Conservation (phyloP, 2,113 vertebrate genomes). For the Oreamnos americanus region DNA sequence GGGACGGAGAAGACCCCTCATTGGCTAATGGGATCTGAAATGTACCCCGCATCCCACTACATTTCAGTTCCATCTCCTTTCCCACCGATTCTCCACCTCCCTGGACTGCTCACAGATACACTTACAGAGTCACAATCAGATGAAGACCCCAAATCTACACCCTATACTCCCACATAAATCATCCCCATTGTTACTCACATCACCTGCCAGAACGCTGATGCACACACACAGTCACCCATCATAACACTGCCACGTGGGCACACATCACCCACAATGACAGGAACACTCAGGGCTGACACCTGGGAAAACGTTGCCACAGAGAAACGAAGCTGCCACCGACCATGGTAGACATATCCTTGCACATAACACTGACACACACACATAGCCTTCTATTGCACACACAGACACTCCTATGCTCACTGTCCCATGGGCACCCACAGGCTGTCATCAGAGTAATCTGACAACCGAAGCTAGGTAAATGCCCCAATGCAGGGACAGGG, state of each 20-base stretch:
- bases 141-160: background rate
- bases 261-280: background rate
- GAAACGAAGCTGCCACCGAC: background rate
- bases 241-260: background rate
- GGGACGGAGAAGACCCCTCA: conserved; percentile 23
- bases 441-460: background rate
- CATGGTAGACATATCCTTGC: background rate
- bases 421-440: background rate
- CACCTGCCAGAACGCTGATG: background rate
- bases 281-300: background rate
- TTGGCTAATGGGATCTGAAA: background rate
- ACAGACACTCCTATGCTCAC: background rate
- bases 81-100: background rate
- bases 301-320: background rate
- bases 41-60: background rate
- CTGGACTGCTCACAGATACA: background rate
- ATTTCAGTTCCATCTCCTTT: background rate
- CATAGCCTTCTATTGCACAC: background rate
- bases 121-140: background rate
- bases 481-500: background rate
- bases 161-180: background rate
- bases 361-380: background rate
- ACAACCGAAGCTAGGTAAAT: background rate
- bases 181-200: background rate
- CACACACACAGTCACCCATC: background rate